These are phyloP conservation scores for Metalampra italica DNA, from an alignment of 2,888 invertebrate species.

Conservation along the genomic window DNA sequence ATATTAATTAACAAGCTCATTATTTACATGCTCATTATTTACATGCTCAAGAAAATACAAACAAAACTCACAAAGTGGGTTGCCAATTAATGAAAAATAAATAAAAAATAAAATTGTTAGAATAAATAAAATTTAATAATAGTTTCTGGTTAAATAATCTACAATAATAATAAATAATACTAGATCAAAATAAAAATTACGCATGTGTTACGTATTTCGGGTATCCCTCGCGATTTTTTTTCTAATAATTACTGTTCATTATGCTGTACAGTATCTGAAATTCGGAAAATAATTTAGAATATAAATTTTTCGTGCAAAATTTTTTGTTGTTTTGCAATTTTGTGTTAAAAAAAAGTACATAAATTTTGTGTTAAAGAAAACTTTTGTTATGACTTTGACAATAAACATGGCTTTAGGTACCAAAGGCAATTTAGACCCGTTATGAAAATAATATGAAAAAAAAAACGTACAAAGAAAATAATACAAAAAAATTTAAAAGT, in stretches of 20 bases:
- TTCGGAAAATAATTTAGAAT: slow-evolving; percentile 15
- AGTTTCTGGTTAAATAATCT: neutral
- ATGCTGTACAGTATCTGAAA: slow-evolving; percentile 44
- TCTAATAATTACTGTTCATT: slow-evolving; percentile 28
- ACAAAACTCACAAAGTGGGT: slow-evolving; percentile 14
- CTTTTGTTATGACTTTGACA: too few species aligned
- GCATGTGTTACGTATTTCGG: neutral
- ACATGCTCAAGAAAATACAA: slow-evolving; percentile 1
- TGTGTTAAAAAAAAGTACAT: too few species aligned
- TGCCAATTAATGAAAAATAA: slow-evolving; percentile 21
- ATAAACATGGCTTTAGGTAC: too few species aligned
- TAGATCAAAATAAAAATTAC: neutral
- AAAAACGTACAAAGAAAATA: too few species aligned
- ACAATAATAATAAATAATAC: neutral
- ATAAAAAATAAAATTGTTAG: slow-evolving; percentile 22
- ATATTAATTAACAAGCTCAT: neutral
- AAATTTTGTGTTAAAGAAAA: too few species aligned
- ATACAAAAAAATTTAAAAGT: too few species aligned
- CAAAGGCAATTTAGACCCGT: too few species aligned
- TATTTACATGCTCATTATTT: neutral
- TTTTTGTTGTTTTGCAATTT: too few species aligned
- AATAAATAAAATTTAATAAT: slow-evolving; percentile 23
- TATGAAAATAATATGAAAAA: too few species aligned
- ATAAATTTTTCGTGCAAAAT: slow-evolving; percentile 1
- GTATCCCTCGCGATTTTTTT: slow-evolving; percentile 1